Percentiles rank a stretch among this genome's conserved stretches.
phyloP scores from a whole-genome alignment of 2,888 invertebrate genomes.

The Nephrocerus scutellatus region DNA sequence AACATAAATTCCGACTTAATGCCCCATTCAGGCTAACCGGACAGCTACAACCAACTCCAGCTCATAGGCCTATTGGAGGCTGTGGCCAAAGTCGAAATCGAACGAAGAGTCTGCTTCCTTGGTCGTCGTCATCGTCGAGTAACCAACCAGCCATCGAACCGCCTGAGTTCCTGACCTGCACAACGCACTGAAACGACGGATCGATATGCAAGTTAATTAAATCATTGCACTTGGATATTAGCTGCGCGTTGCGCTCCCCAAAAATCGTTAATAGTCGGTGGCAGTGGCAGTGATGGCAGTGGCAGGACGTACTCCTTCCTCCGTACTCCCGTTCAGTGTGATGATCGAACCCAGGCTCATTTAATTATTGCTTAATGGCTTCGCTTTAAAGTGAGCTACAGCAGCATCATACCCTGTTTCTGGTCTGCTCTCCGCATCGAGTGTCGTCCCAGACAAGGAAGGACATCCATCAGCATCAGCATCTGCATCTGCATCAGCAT shows the following conservation, averaged over 20 bases:
- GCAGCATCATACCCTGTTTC: neutral
- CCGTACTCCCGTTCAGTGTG: too few species aligned
- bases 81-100: too few species aligned
- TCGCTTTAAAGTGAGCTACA: constrained; percentile 1
- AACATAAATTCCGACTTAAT: constrained; percentile 24
- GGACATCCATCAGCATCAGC: too few species aligned
- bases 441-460: too few species aligned
- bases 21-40: too few species aligned
- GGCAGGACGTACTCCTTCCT: too few species aligned
- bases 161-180: neutral
- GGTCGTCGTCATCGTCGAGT: too few species aligned
- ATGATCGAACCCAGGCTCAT: constrained; percentile 5
- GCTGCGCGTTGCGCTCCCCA: constrained; percentile 12
- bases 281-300: neutral
- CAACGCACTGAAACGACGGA: constrained; percentile 3
- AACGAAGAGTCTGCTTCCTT: too few species aligned
- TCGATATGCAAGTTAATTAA: constrained; percentile 9
- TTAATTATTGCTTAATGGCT: constrained; percentile 11
- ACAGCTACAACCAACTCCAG: too few species aligned
- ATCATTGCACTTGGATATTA: constrained; percentile 9
- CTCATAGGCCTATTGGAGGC: too few species aligned
- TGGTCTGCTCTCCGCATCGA: too few species aligned
- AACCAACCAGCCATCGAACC: neutral
- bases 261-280: constrained; percentile 8
- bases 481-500: too few species aligned